Percentiles rank a stretch among this genome's conserved stretches.
Conservation (phyloP, 2,888 invertebrate genomes). For the Apamea anceps region DNA sequence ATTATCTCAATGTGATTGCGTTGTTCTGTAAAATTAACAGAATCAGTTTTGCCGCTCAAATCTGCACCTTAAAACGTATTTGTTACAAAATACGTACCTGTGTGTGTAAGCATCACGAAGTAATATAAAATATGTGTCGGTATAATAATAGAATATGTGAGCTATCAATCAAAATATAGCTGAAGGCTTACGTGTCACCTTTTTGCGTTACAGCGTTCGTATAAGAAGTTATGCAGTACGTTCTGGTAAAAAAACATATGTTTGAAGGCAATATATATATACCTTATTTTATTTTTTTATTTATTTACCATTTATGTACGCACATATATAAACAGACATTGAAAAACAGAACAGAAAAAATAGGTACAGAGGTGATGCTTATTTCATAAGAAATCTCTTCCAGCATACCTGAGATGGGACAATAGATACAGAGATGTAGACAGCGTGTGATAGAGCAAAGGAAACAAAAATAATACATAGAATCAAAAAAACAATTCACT, state of each 20-base stretch:
- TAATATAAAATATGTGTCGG: not conserved
- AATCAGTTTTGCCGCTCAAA: not conserved
- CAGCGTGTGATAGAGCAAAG: too few species aligned
- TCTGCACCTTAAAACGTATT: not conserved
- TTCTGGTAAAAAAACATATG: not conserved
- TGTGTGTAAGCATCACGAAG: not conserved
- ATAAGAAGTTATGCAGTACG: not conserved
- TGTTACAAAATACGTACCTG: not conserved
- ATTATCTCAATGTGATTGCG: too few species aligned
- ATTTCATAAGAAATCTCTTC: too few species aligned
- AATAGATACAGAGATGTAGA: too few species aligned
- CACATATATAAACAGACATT: too few species aligned
- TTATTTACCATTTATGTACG: too few species aligned
- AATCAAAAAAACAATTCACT: too few species aligned
- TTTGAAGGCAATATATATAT: not conserved
- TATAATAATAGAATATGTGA: not conserved
- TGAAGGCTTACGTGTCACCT: slow-evolving; percentile 1
- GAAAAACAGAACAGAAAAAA: too few species aligned
- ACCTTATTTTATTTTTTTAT: too few species aligned
- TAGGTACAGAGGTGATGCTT: too few species aligned
- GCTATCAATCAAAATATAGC: slow-evolving; percentile 21
- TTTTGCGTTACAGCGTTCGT: not conserved
- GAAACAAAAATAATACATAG: too few species aligned
- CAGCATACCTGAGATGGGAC: too few species aligned
- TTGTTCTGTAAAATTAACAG: not conserved